phyloP scores from a whole-genome alignment of 1,140 invertebrate species.

The Calosoma granatense region DNA sequence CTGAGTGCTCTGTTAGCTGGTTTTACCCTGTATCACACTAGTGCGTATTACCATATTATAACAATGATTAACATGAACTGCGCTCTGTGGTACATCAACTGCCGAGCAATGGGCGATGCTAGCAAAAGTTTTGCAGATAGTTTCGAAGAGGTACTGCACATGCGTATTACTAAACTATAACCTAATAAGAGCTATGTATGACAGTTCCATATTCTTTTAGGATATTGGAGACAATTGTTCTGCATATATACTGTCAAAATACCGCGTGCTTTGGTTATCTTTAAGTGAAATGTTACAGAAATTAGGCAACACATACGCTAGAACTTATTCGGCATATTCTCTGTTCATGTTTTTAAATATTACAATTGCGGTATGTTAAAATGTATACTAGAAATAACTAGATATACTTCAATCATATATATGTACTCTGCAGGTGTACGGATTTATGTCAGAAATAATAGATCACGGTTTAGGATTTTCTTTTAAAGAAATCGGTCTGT shows the following conservation, averaged over 20 bases:
- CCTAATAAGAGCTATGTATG: too few relatives aligned
- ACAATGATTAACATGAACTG: conserved; percentile 56
- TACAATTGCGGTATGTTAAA: conserved; percentile 29
- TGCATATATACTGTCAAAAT: conserved; percentile 42
- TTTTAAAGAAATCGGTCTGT: conserved; percentile 50
- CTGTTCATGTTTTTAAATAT: conserved; percentile 43
- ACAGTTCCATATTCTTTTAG: conserved; percentile 31
- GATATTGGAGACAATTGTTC: conserved; percentile 42
- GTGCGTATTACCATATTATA: conserved; percentile 49
- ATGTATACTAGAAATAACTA: not conserved
- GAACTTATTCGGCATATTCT: conserved; percentile 49
- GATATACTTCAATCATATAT: not conserved
- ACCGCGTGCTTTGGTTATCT: conserved; percentile 47
- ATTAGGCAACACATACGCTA: conserved; percentile 48
- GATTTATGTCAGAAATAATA: conserved; percentile 47
- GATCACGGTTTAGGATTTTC: conserved; percentile 47
- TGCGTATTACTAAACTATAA: not conserved
- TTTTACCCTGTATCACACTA: conserved; percentile 46
- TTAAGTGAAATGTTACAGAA: conserved; percentile 47
- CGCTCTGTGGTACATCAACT: conserved; percentile 53
- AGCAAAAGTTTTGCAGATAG: conserved; percentile 29
- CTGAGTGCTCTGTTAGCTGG: conserved; percentile 45
- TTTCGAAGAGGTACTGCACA: conserved; percentile 26
- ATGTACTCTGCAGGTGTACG: conserved; percentile 36
- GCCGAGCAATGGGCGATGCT: conserved; percentile 47